Evolutionary conservation across 2,797 vertebrate genomes (phyloP).

Genomic region (Schizopygopsis pylzovi): DNA sequence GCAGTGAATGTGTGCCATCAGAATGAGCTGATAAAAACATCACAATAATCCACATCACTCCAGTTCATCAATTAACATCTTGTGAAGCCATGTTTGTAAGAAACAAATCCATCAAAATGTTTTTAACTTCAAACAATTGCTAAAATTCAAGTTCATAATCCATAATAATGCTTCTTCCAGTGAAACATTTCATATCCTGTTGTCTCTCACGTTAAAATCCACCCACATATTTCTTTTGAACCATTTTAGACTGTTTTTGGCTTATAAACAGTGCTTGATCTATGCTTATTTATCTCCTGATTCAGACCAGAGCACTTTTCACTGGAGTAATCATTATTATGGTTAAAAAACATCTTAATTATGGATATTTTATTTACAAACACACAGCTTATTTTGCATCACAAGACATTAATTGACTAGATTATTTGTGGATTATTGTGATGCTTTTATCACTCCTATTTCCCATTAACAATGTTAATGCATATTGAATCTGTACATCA

Average conservation of each 20-base stretch:
- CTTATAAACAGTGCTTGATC: no score
- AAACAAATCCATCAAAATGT: background rate
- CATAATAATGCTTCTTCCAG: background rate
- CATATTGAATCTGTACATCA: background rate
- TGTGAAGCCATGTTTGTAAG: background rate
- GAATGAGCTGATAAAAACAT: background rate
- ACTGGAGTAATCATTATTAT: no score
- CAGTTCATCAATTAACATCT: background rate
- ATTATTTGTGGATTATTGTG: background rate
- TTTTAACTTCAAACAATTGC: background rate
- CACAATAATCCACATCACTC: background rate
- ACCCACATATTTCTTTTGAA: no score
- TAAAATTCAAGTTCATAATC: background rate
- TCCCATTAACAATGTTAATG: constrained; percentile 8
- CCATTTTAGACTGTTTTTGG: no score
- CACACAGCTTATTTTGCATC: background rate
- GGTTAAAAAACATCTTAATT: no score
- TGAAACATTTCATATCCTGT: background rate
- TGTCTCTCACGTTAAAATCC: no score
- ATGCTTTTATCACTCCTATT: background rate
- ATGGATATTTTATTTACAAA: background rate
- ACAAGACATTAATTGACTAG: background rate
- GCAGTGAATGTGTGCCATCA: background rate
- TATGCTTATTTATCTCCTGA: no score
- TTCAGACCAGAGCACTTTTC: no score